Base-by-base conservation (phyloP, 2,113 vertebrate species). In the Rhinopomastus cyanomelas region DNA sequence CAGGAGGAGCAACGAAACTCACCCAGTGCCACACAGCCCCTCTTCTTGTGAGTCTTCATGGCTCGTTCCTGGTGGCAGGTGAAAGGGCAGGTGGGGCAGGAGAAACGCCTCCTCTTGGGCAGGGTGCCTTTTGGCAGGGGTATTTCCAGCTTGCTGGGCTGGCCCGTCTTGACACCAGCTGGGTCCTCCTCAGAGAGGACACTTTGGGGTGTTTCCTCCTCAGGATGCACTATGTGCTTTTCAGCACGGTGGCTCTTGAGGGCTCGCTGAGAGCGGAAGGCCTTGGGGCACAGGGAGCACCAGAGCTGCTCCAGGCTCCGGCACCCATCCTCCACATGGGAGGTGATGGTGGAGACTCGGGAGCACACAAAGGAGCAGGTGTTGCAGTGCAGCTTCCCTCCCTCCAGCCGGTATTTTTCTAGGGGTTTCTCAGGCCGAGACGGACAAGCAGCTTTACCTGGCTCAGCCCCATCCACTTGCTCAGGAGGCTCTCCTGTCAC, bases 71-170 rank as follows among this genome's bases (percentile, higher is more conserved):
- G 98, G 68, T 96, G 97, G 96, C 98, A 98, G 34, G 96, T 97
- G 78, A 99, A 99, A 21, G 97, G 96, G 89, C 98, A 99, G 0
- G 90, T 97, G 8, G 98, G 94, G 95, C 98, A 98, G 39, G 97
- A 97, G 67, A 98, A 97, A 34, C 95, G 96, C 17, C 88, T 96
- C 49, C 93, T 95, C 48, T 92, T 96, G 51, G 57, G 48, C 17
- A n/a, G 11, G 10, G 74, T 6, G 6, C 71, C 14, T 81, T 49
- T 79, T 18, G 12, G 7, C 5, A 36, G 27, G 9, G 55, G 27
- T 11, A 19, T 56, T 57, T 29, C 23, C 52, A 30, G 66, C 53
- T 73, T 25, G 0, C 32, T 5, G 17, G 60, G 34, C 34, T 85
- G 94, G 48, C n/a, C 49, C 4, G 6, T 78, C 30, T 77, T 78